These are phyloP conservation scores for Python bivittatus DNA, from an alignment of 2,113 vertebrate species.

Conservation along the genomic window DNA sequence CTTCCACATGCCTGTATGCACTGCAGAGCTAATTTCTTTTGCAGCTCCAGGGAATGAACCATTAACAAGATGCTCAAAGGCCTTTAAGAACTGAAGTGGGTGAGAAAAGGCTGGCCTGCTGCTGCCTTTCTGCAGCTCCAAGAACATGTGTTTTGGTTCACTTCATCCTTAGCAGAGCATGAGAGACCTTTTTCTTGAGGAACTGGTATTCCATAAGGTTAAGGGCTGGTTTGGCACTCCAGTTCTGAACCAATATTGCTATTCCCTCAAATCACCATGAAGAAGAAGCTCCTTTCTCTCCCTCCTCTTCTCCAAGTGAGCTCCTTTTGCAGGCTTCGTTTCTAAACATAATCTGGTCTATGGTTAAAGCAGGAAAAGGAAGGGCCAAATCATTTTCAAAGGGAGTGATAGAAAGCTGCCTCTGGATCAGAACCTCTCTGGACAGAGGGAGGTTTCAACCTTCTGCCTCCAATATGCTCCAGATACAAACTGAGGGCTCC, in stretches of 20 bases:
- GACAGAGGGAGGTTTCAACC: not conserved
- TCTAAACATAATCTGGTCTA: not conserved
- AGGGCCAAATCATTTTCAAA: not conserved
- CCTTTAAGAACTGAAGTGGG: slow-evolving; percentile 62
- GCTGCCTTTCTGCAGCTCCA: not conserved
- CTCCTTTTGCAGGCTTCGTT: not conserved
- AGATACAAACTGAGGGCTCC: not conserved
- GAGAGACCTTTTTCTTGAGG: not conserved
- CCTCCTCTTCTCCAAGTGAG: not conserved
- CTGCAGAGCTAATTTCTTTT: slow-evolving; percentile 72
- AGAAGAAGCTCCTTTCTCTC: not conserved
- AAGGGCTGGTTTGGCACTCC: not conserved
- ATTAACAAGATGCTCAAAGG: slow-evolving; percentile 73
- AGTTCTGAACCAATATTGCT: not conserved
- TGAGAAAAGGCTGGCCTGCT: slow-evolving; percentile 37
- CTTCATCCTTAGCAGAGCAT: not conserved
- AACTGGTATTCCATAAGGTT: not conserved
- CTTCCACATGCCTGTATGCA: slow-evolving; percentile 30
- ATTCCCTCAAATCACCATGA: not conserved
- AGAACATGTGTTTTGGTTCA: not conserved
- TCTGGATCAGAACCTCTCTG: not conserved
- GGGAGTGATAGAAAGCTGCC: not conserved
- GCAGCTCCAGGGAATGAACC: slow-evolving; percentile 69
- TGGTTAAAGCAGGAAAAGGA: not conserved
- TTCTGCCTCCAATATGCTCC: not conserved